These are phyloP conservation scores for Seriola rivoliana DNA, from an alignment of 2,113 vertebrate species.

Conservation along the genomic window DNA sequence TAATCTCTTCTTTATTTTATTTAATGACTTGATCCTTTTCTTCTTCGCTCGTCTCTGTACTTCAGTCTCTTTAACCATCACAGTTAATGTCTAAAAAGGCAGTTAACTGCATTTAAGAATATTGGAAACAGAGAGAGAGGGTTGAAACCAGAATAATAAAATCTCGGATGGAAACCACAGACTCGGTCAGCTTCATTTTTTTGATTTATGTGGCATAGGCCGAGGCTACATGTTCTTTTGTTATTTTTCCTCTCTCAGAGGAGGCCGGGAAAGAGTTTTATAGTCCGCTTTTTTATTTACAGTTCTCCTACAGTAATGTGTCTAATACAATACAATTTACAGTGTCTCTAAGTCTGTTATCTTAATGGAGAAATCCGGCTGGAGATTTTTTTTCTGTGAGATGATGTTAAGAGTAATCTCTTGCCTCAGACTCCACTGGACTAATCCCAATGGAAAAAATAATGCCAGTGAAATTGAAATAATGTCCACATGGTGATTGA, in stretches of 20 bases:
- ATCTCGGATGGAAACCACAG: slow-evolving; percentile 81
- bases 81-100: slow-evolving; percentile 75
- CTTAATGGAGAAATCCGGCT: slow-evolving; percentile 2
- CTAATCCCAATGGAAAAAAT: slow-evolving; percentile 67
- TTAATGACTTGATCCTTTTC: slow-evolving; percentile 65
- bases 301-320: slow-evolving; percentile 15
- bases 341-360: neutral
- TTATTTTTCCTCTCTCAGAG: slow-evolving; percentile 55
- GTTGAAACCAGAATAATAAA: slow-evolving; percentile 83
- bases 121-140: slow-evolving; percentile 81
- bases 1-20: slow-evolving; percentile 80
- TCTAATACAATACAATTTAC: slow-evolving; percentile 29
- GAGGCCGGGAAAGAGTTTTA: neutral
- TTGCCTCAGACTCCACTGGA: slow-evolving; percentile 41
- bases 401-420: slow-evolving; percentile 20
- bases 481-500: slow-evolving; percentile 75
- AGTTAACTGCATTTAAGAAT: slow-evolving; percentile 79
- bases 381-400: slow-evolving; percentile 31
- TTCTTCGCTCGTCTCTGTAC: slow-evolving; percentile 55
- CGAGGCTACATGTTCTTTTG: slow-evolving; percentile 56
- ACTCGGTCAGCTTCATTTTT: slow-evolving; percentile 70
- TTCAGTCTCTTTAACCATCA: slow-evolving; percentile 68
- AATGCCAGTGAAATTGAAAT: slow-evolving; percentile 69
- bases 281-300: slow-evolving; percentile 51
- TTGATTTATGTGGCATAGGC: slow-evolving; percentile 69